Percentiles rank a stretch among this genome's conserved stretches.
Evolutionary conservation across 2,113 vertebrate species (phyloP).

Genomic region (Capreolus pygargus): DNA sequence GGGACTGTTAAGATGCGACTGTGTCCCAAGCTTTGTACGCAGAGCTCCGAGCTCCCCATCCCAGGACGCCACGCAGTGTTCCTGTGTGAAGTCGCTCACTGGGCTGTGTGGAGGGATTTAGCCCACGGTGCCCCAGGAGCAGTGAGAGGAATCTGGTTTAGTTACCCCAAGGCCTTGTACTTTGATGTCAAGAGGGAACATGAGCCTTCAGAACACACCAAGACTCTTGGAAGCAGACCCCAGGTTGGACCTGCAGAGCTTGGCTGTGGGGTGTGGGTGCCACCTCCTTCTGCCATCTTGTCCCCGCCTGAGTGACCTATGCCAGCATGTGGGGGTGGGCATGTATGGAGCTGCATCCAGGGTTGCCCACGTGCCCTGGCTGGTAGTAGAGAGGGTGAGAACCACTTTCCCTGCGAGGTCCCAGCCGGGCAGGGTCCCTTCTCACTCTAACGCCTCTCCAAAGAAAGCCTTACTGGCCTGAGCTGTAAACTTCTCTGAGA

Average conservation of each 20-base stretch:
- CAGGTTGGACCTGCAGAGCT: not conserved
- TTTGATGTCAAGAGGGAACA: not conserved
- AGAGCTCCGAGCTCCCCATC: not conserved
- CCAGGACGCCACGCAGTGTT: accelerated
- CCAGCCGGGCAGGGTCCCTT: not conserved
- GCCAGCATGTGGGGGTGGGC: not conserved
- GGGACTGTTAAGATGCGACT: not conserved
- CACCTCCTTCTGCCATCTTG: not conserved
- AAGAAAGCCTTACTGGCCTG: not conserved
- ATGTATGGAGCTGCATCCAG: not conserved
- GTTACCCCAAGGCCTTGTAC: not conserved
- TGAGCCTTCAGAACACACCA: not conserved
- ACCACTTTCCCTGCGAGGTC: too few species aligned
- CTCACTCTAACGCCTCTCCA: accelerated
- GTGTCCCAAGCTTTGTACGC: accelerated
- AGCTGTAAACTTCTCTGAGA: not conserved
- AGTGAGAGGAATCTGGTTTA: not conserved
- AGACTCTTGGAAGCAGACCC: not conserved
- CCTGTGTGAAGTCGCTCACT: not conserved
- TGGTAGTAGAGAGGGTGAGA: not conserved
- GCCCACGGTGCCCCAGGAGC: accelerated
- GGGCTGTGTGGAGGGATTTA: not conserved
- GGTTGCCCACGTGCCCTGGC: accelerated
- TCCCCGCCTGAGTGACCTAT: not conserved
- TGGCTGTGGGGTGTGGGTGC: not conserved